Base-by-base conservation (phyloP, 2,797 vertebrate species). In the Sebastolobus alascanus region DNA sequence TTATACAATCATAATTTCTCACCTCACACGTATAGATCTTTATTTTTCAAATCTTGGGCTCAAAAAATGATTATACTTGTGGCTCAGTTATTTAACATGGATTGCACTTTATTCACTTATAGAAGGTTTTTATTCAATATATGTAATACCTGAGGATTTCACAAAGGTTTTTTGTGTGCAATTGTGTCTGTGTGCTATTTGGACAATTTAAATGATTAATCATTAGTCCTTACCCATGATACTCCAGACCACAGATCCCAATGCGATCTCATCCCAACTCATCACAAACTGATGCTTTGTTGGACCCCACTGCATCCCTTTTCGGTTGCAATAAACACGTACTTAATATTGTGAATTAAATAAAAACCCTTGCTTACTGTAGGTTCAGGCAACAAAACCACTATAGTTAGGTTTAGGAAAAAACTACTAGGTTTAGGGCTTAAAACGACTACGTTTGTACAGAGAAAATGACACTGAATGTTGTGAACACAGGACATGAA, bases 171-270 rank as follows among this genome's bases (percentile, higher is more conserved):
- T 52, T n/a, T 50, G 6, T 50, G 6, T 46, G 13, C 13, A 14
- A 18, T 18, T 46, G 43, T 18, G 1, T 52, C 20, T 52, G 20
- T 52, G 10, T 52, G 20, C 20, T 52, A 52, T 52, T 52, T 52
- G 0, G 20, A 52, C 40, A 18, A 52, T 10, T 52, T 0, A 46
- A n/a, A 0, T 52, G 20, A 52, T 52, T 4, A 43, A 50, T 50
- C 46, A 50, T 50, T 50, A 50, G 18, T 50, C 46, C 46, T 50
- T 50, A 50, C 18, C 20, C 20, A n/a, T 52, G 20, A 52, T 10
- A 20, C 50, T n/a, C 50, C 20, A n/a, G 50, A 52, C 4, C 50
- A 52, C 50, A 52, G 20, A 6, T 46, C 43, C 43, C 0, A 46
- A 16, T 10, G 40, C 5, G 13, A 16, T 18, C 16, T 0, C 43